Percentiles rank a stretch among this genome's conserved stretches.
Evolutionary conservation across 2,113 vertebrate species (phyloP).

Genomic region (Pygoscelis adeliae): DNA sequence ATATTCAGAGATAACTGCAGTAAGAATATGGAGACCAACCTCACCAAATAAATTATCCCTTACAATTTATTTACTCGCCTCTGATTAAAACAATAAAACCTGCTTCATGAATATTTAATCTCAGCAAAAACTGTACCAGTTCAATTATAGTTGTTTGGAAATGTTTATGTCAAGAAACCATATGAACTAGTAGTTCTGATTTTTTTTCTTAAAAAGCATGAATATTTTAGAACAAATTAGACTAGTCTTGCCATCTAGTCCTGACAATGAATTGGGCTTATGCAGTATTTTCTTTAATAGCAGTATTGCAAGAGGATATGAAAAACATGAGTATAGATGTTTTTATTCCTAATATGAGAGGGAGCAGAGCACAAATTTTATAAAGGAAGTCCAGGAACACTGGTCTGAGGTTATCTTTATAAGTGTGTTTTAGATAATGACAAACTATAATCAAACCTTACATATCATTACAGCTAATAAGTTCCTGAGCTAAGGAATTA

Average conservation of each 20-base stretch:
- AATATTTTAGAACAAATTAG: not conserved
- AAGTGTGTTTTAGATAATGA: not conserved
- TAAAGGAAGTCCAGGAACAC: not conserved
- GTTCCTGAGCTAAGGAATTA: not conserved
- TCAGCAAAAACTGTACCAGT: not conserved
- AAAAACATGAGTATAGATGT: not conserved
- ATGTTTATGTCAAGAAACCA: not conserved
- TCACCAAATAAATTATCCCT: not conserved
- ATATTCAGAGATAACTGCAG: not conserved
- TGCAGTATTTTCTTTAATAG: not conserved
- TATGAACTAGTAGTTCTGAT: not conserved
- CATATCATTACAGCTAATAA: not conserved
- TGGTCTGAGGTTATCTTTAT: not conserved
- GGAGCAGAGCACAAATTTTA: not conserved
- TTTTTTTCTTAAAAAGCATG: not conserved
- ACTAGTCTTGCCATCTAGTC: not conserved
- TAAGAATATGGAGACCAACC: not conserved
- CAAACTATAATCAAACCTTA: not conserved
- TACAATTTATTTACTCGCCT: not conserved
- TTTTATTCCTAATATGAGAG: not conserved
- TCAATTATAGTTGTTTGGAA: not conserved
- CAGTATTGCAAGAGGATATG: not conserved
- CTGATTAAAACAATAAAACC: conserved; percentile 21
- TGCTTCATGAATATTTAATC: not conserved
- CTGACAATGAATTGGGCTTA: not conserved